Base-by-base conservation (phyloP, 2,888 invertebrate genomes). In the Capitulum mitella region DNA sequence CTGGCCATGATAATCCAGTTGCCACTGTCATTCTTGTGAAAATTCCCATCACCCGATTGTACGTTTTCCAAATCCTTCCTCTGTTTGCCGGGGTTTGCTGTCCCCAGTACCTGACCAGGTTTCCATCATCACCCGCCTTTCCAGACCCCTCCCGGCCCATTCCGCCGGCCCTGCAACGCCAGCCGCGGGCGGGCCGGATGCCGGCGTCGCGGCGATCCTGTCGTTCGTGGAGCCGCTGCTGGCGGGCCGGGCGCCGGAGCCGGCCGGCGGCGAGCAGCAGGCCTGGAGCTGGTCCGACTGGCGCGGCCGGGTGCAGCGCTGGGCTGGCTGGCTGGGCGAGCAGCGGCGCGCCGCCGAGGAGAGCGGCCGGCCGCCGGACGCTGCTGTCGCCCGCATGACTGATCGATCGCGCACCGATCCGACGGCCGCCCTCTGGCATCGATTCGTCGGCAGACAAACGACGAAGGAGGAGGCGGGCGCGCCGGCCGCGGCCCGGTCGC, bases 151-250 rank as follows among this genome's bases (percentile, higher is more conserved):
- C 58, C 58, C n/a, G 14, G 5, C 29, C 58, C 8, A 0, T 29
- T 8, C 29, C 29, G 51, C 51, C 43, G 43, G 43, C 43, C 43
- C 43, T 43, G 43, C n/a, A n/a, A n/a, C n/a, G n/a, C n/a, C 46
- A 46, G 6, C 19, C 19, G 8, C 51, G 19, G 22, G 51, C 51
- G 14, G 5, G 54, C n/a, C 54, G n/a, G n/a, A n/a, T 3, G 6
- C 54, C 37, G 22, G 6, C 26, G 22, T 37, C 70, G 19, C 70
- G 8, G 37, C 37, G 8, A 70, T 70, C 37, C 34, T 26, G 1
- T n/a, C 70, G 19, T 70, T 70, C 26, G 34, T 70, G 70, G 70
- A 70, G 70, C 70, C 70, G 70, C 37, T 70, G 34, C 70, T 37
- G 70, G 16, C 0, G 3, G 0, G 34, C 22, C 8, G 29, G 29